Percentiles rank a stretch among this genome's conserved stretches.
These are phyloP conservation scores for Berghia stephanieae DNA, from an alignment of 1,140 invertebrate genomes.

Conservation along the genomic window DNA sequence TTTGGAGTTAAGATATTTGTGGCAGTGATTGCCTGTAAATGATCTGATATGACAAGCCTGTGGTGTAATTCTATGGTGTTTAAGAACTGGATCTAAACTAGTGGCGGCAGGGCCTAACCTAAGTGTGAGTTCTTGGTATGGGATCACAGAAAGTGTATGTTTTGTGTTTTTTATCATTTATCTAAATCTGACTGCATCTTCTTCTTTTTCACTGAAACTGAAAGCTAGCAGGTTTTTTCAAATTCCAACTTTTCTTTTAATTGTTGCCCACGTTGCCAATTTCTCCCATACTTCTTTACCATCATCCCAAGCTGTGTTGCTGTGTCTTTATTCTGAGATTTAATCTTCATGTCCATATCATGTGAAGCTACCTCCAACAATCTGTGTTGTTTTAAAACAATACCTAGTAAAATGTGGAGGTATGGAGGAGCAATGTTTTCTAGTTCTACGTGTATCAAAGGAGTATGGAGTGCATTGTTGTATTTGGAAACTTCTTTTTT, in stretches of 20 bases:
- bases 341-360: too few relatives aligned
- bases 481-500: background rate
- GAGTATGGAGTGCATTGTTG: slow-evolving; percentile 13
- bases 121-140: background rate
- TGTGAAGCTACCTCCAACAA: background rate
- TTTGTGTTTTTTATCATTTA: too few relatives aligned
- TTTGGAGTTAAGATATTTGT: background rate
- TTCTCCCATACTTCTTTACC: too few relatives aligned
- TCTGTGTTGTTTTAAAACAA: slow-evolving; percentile 11
- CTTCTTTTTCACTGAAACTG: too few relatives aligned
- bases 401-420: slow-evolving; percentile 14
- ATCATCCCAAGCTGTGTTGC: too few relatives aligned
- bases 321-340: too few relatives aligned
- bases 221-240: too few relatives aligned
- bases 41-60: slow-evolving; percentile 12
- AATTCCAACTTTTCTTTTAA: too few relatives aligned
- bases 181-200: too few relatives aligned
- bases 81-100: background rate
- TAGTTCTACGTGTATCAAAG: background rate
- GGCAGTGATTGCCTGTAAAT: slow-evolving; percentile 18
- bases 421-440: slow-evolving; percentile 3
- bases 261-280: too few relatives aligned
- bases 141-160: background rate
- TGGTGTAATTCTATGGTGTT: background rate
- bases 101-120: background rate